Evolutionary conservation across 30 jellyfish, hydroid and myxozoan species (phyloP).

Genomic region (Hydractinia symbiolongicarpus): DNA sequence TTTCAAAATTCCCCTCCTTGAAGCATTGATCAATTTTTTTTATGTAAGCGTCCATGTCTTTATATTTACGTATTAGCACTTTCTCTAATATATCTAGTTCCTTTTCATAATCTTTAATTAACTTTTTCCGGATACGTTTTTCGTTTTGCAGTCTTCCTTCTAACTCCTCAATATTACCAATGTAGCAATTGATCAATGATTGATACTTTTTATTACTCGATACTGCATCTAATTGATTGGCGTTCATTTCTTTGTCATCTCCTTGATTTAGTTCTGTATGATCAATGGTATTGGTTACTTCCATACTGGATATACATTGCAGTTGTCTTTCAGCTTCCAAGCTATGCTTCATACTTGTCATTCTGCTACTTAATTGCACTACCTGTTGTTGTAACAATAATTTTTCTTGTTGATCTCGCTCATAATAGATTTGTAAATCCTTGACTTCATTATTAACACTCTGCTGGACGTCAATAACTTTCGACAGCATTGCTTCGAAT

Average conservation of each 20-base stretch:
- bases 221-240: background rate
- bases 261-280: background rate
- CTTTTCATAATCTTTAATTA: background rate
- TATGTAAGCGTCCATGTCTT: background rate
- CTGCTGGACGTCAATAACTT: conserved; percentile 3
- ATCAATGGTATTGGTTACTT: no score
- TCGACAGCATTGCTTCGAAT: background rate
- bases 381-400: background rate
- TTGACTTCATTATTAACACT: background rate
- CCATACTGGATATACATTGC: no score
- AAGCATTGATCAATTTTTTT: background rate
- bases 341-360: background rate
- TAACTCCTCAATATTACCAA: background rate
- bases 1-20: background rate
- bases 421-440: background rate
- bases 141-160: background rate
- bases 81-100: conserved; percentile 8
- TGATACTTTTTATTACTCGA: background rate
- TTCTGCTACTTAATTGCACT: background rate
- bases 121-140: conserved; percentile 1
- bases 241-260: background rate
- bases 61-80: conserved; percentile 2
- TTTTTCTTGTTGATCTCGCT: background rate
- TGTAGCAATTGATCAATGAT: background rate
- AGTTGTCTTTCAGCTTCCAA: background rate